Evolutionary conservation across 2,797 vertebrate species (phyloP).

Genomic region (Yasuhikotakia modesta): DNA sequence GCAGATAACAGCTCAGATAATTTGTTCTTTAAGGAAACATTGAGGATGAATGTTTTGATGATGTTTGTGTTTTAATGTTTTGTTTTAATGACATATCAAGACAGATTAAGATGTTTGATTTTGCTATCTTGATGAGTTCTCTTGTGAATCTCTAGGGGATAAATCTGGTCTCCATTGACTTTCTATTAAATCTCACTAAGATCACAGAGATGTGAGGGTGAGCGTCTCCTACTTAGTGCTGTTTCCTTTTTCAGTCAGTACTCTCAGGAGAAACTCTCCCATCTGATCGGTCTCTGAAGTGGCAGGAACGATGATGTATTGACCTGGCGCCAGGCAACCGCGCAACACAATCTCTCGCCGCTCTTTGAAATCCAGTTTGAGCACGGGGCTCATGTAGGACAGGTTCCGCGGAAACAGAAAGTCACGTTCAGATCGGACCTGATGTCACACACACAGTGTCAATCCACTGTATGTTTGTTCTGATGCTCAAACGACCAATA

Average conservation of each 20-base stretch:
- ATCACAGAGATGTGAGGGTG: background rate
- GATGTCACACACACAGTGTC: slow-evolving; percentile 8
- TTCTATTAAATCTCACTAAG: background rate
- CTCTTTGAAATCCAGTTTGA: slow-evolving; percentile 39
- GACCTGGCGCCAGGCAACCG: slow-evolving; percentile 66
- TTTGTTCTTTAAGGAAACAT: too few species aligned
- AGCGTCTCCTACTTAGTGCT: slow-evolving; percentile 59
- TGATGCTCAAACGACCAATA: background rate
- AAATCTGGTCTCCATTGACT: too few species aligned
- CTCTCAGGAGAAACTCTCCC: slow-evolving; percentile 75
- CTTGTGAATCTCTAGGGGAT: too few species aligned
- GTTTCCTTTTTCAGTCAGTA: slow-evolving; percentile 72
- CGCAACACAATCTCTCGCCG: slow-evolving; percentile 72
- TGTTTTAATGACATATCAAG: too few species aligned
- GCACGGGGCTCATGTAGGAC: slow-evolving; percentile 6
- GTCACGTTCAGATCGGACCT: slow-evolving; percentile 52
- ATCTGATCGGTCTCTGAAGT: slow-evolving; percentile 63
- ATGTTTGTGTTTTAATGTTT: too few species aligned
- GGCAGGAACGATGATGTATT: slow-evolving; percentile 77
- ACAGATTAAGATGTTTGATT: too few species aligned
- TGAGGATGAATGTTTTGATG: too few species aligned
- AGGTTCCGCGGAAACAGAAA: slow-evolving; percentile 65
- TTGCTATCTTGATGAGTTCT: too few species aligned
- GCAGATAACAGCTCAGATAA: too few species aligned
- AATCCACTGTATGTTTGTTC: background rate